Evolutionary conservation across 2,888 invertebrate genomes (phyloP).

Genomic region (Platycheirus rosarum): DNA sequence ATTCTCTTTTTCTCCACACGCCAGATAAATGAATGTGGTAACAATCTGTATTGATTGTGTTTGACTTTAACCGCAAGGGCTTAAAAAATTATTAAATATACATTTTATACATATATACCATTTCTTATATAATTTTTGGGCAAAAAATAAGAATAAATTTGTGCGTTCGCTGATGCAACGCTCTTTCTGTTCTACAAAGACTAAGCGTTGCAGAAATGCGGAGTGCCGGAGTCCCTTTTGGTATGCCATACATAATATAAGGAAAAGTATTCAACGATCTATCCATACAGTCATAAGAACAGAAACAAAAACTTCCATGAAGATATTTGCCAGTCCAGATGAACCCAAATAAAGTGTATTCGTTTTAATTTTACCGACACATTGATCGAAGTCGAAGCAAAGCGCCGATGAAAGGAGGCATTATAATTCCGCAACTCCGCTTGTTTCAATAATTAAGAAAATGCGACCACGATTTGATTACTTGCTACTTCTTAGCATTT

Average conservation of each 20-base stretch:
- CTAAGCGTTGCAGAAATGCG: conserved; percentile 7
- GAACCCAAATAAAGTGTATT: conserved; percentile 71
- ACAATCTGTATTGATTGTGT: conserved; percentile 69
- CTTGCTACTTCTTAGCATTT: too few species aligned
- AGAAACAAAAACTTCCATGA: conserved; percentile 57
- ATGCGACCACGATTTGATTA: too few species aligned
- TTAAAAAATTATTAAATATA: conserved; percentile 81
- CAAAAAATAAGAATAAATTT: conserved; percentile 71
- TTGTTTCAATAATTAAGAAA: too few species aligned
- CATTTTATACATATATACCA: conserved; percentile 82
- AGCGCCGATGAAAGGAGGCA: too few species aligned
- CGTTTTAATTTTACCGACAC: conserved; percentile 65
- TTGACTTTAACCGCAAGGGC: conserved; percentile 49
- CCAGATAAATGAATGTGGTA: conserved; percentile 62
- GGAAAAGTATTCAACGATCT: conserved; percentile 68
- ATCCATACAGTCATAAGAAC: conserved; percentile 60
- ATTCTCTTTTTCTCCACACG: too few species aligned
- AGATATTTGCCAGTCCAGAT: conserved; percentile 68
- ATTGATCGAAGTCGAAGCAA: too few species aligned
- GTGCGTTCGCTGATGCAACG: conserved; percentile 60
- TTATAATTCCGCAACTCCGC: too few species aligned
- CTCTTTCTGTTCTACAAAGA: conserved; percentile 22
- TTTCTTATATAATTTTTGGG: conserved; percentile 78
- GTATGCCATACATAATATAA: conserved; percentile 70
- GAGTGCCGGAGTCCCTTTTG: conserved; percentile 27